Percentiles rank a stretch among this genome's conserved stretches.
Evolutionary conservation across 2,888 invertebrate genomes (phyloP).

Genomic region (Eupithecia centaureata): DNA sequence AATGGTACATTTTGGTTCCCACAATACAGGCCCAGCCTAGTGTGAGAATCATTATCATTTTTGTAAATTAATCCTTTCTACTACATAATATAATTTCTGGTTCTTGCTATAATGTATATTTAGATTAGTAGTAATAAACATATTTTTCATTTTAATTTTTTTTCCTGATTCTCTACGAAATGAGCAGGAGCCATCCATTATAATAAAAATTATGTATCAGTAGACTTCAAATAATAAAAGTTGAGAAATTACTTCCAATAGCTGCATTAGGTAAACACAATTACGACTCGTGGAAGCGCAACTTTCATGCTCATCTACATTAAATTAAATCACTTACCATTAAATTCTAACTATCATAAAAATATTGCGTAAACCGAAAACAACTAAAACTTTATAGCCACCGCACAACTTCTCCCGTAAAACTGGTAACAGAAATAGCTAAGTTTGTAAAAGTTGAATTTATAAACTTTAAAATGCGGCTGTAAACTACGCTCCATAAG

Average conservation of each 20-base stretch:
- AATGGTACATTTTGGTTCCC: too few species aligned
- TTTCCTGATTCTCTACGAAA: too few species aligned
- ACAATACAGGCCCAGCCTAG: too few species aligned
- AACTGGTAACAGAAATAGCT: slow-evolving; percentile 24
- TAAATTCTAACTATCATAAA: slow-evolving; percentile 8
- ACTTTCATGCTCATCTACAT: slow-evolving; percentile 2
- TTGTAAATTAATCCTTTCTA: too few species aligned
- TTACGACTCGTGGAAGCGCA: background rate
- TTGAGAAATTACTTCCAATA: background rate
- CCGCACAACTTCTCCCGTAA: slow-evolving; percentile 19
- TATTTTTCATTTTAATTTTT: too few species aligned
- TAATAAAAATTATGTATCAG: too few species aligned
- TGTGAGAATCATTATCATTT: too few species aligned
- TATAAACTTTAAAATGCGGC: slow-evolving; percentile 29
- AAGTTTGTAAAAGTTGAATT: slow-evolving; percentile 30
- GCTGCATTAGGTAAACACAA: background rate
- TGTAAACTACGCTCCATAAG: slow-evolving; percentile 19
- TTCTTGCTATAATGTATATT: too few species aligned
- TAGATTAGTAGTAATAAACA: too few species aligned
- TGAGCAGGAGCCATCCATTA: too few species aligned
- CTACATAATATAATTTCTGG: too few species aligned
- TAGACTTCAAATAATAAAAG: background rate
- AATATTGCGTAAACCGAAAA: slow-evolving; percentile 22
- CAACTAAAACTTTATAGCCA: slow-evolving; percentile 28
- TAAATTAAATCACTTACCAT: slow-evolving; percentile 4